Evolutionary conservation across 2,888 invertebrate genomes (phyloP), one percentile per base, ranked within the genome.

Genomic region (Lasioglossum pauxillum): DNA sequence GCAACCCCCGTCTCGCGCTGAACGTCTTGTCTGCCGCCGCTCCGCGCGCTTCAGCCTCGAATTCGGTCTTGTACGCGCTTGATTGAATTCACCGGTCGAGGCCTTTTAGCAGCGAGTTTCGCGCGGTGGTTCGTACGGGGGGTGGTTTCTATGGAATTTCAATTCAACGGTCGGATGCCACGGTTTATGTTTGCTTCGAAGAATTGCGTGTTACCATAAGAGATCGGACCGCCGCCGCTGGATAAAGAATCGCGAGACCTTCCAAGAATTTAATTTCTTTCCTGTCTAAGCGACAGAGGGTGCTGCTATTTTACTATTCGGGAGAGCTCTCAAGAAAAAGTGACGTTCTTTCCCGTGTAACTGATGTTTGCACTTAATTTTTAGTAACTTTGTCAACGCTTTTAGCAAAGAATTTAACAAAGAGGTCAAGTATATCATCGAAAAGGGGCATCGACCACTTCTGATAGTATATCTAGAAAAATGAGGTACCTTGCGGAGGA

Each of bases 21-120:
- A 27, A 73, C 69, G 31, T 44, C 44, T 19, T 57, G 44, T 49
- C 57, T 60, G 35, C 82, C 85, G 67, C 79, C 35, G 71, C 85
- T 57, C 79, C 35, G 71, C 35, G 49, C 35, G 41, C 73, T 44
- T 67, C 80, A 44, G 64, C 75, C 31, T 38, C 64, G 46, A 60
- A 60, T 57, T 16, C 31, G 23, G 35, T 31, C 31, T 75, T 75
- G 71, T 64, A 14, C 31, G n/a, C 23, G 46, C 35, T 78, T 49
- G 60, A 72, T 78, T 46, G 67, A 60, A 60, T 60, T 44, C 72
- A 41, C 44, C 72, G n/a, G 72, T 16, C 72, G 69, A 69, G 41
- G 41, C 44, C 44, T 72, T 72, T 67, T 67, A 67, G 35, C 35
- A 35, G 67, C 19, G 31, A 67, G 67, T 35, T 67, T 72, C 44